Conservation (phyloP, 1,140 invertebrate genomes). For the Formica selysi region DNA sequence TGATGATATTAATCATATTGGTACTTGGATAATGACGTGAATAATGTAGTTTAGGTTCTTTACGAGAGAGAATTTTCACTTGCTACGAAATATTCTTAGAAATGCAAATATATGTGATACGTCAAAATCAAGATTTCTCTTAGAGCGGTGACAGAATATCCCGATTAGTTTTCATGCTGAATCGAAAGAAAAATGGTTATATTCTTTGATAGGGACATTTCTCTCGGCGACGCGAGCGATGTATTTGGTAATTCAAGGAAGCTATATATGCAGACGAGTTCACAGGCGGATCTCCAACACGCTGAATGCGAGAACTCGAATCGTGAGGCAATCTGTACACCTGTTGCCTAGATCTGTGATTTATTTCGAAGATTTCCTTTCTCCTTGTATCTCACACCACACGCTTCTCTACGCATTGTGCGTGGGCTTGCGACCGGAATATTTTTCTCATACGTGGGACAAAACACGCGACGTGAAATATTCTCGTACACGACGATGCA, state of each 20-base stretch:
- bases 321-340: conserved; percentile 74
- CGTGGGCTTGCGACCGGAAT: conserved; percentile 70
- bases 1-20: conserved; percentile 15
- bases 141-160: neutral
- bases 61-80: neutral
- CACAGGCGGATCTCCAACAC: conserved; percentile 48
- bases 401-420: conserved; percentile 68
- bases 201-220: conserved; percentile 25
- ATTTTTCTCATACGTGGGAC: conserved; percentile 62
- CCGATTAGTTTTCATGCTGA: neutral
- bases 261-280: conserved; percentile 55
- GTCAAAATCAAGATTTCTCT: conserved; percentile 3
- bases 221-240: conserved; percentile 28
- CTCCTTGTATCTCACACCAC: conserved; percentile 66
- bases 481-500: conserved; percentile 44
- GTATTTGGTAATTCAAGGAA: conserved; percentile 71
- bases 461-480: conserved; percentile 56
- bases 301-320: conserved; percentile 61
- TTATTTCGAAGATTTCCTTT: conserved; percentile 74
- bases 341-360: conserved; percentile 78
- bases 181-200: conserved; percentile 38
- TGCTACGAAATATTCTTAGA: conserved; percentile 12
- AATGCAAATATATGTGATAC: neutral
- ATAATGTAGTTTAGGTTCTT: neutral
- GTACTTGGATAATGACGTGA: conserved; percentile 7